Evolutionary conservation across 1,140 invertebrate species (phyloP), one percentile per base, ranked within the genome.

Genomic region (Ceratoteleas bidentatus): DNA sequence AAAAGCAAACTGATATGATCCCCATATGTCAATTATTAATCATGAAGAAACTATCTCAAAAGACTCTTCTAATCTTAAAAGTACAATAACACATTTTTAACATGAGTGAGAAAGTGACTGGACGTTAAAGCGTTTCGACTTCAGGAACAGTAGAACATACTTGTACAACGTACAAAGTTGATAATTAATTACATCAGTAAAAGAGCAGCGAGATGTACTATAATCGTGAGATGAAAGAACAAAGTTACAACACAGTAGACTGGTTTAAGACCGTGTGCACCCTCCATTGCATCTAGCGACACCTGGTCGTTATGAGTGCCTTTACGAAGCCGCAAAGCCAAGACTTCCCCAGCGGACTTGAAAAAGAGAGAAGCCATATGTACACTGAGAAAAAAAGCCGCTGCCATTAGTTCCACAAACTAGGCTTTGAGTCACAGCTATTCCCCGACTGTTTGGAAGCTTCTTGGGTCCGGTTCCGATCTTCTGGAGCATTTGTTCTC

Each of bases 241-340:
- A 57, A 78, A 77, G 64, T 69, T 79, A 66, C 33, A 65, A 60
- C 8, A 78, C 58, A 77, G 70, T 70, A 69, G 57, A 64, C 70
- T 56, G 60, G 69, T 70, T 73, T 40, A 64, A 57, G 62, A 49
- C 74, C 40, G 58, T 78, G 64, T 70, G 74, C 80, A 62, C n/a
- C 32, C 14, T 77, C 62, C 68, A 61, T 74, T 77, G 68, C 53
- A 77, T 64, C 69, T 68, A 69, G 69, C 70, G 68, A 72, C 68
- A 72, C 45, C 36, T 77, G 53, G 61, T 74, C 38, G 62, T 79
- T 33, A 68, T 49, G 76, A 84, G 62, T 84, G 76, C 70, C 75
- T 84, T 57, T 70, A 80, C 73, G 75, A 85, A 81, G 77, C 81
- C 66, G 66, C 73, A 81, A 83, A 79, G 80, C 78, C 61, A 81